Conservation (phyloP, 2,888 invertebrate genomes). For the Acanthosepion lycidas region DNA sequence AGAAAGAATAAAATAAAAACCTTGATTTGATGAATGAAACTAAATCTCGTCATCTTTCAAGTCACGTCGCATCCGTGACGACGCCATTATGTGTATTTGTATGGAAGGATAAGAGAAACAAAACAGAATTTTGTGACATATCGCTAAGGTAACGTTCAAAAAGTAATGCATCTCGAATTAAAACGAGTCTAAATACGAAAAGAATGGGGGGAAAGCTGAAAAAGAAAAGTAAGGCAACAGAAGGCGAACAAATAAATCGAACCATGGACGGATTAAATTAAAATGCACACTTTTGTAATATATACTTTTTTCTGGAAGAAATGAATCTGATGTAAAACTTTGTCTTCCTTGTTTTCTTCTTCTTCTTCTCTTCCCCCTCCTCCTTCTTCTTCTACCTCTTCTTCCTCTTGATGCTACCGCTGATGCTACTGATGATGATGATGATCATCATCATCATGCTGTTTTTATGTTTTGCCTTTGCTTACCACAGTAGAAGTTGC, state of each 20-base stretch:
- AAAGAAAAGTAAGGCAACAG: background rate
- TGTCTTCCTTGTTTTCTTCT: background rate
- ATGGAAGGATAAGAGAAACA: background rate
- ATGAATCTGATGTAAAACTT: background rate
- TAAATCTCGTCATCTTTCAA: background rate
- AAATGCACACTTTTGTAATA: background rate
- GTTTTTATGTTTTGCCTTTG: too few relatives aligned
- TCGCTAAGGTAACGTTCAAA: background rate
- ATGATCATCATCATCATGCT: too few relatives aligned
- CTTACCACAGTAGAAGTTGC: too few relatives aligned
- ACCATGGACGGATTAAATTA: background rate
- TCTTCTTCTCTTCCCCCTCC: background rate
- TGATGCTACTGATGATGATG: too few relatives aligned
- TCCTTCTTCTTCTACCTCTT: background rate
- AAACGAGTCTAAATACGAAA: background rate
- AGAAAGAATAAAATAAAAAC: background rate
- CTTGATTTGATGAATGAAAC: background rate
- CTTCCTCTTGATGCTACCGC: too few relatives aligned
- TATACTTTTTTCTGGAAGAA: background rate
- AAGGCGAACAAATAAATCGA: background rate
- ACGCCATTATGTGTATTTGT: background rate
- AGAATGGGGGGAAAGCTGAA: background rate
- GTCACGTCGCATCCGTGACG: slow-evolving; percentile 33
- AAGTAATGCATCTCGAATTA: background rate
- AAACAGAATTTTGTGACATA: slow-evolving; percentile 8